phyloP scores from a whole-genome alignment of 1,140 invertebrate genomes.

The Metaphire vulgaris region DNA sequence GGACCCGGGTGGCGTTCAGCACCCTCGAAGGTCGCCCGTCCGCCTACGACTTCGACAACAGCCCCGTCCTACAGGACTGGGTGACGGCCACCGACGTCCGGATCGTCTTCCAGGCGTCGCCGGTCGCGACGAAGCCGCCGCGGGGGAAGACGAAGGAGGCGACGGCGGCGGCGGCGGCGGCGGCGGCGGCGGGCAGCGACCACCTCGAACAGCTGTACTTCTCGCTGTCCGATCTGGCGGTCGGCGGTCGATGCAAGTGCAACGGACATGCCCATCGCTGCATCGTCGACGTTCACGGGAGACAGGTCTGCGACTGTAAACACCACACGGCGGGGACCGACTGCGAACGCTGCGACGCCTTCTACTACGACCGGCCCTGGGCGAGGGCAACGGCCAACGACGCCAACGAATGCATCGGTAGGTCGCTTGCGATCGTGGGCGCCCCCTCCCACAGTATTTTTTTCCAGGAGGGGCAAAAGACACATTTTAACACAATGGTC shows the following conservation, averaged over 20 bases:
- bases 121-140: not conserved
- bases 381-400: conserved; percentile 84
- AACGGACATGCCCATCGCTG: conserved; percentile 95
- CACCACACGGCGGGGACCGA: conserved; percentile 97
- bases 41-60: conserved; percentile 85
- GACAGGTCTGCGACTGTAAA: conserved; percentile 85
- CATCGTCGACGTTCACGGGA: conserved; percentile 65
- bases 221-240: conserved; percentile 80
- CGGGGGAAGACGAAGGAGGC: conserved; percentile 30
- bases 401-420: conserved; percentile 97
- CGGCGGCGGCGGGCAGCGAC: conserved; percentile 49
- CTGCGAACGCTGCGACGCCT: conserved; percentile 96
- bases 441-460: not conserved
- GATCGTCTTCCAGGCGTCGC: conserved; percentile 65
- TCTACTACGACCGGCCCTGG: conserved; percentile 98
- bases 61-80: conserved; percentile 96
- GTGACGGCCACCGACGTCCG: conserved; percentile 94
- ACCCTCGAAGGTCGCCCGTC: conserved; percentile 89
- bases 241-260: conserved; percentile 96
- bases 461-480: not conserved
- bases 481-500: too few relatives aligned
- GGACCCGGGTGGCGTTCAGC: conserved; percentile 80
- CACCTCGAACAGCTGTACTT: too few relatives aligned
- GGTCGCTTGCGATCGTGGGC: not conserved
- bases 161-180: conserved; percentile 50